Percentiles rank a stretch among this genome's conserved stretches.
Evolutionary conservation across 2,797 vertebrate genomes (phyloP).

Genomic region (Siniperca obscura): DNA sequence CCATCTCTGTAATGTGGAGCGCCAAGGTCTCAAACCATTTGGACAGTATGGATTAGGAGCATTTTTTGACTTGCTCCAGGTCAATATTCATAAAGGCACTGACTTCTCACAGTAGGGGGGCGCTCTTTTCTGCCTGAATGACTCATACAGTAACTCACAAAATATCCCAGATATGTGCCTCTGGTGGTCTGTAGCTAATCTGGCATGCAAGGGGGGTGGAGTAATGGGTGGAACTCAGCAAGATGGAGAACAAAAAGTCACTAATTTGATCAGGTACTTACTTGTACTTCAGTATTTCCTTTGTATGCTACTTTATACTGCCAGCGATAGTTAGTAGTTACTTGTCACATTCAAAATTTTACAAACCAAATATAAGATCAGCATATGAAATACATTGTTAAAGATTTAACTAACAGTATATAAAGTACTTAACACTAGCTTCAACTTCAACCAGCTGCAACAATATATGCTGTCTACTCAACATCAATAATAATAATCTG

Average conservation of each 20-base stretch:
- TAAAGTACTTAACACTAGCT: background rate
- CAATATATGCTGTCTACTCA: background rate
- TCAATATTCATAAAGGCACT: conserved; percentile 15
- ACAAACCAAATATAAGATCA: background rate
- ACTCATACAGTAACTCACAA: conserved; percentile 11
- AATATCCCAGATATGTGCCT: background rate
- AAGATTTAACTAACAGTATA: background rate
- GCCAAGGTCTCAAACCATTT: conserved; percentile 39
- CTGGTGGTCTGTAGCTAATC: background rate
- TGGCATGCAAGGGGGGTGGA: background rate
- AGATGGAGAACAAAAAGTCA: background rate
- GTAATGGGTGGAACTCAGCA: background rate
- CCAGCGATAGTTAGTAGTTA: background rate
- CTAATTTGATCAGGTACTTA: too few relatives aligned
- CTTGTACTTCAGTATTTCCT: background rate
- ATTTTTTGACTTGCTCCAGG: background rate
- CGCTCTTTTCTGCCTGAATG: conserved; percentile 13
- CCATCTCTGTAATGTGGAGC: conserved; percentile 54
- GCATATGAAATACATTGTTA: background rate
- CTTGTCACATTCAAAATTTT: background rate
- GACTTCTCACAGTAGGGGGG: conserved; percentile 28
- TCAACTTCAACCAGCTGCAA: background rate
- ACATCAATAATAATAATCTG: background rate
- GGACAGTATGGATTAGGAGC: conserved; percentile 1
- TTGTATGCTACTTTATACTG: too few relatives aligned